Conservation (phyloP, 2,888 invertebrate genomes). For the Melinaea menophilus region DNA sequence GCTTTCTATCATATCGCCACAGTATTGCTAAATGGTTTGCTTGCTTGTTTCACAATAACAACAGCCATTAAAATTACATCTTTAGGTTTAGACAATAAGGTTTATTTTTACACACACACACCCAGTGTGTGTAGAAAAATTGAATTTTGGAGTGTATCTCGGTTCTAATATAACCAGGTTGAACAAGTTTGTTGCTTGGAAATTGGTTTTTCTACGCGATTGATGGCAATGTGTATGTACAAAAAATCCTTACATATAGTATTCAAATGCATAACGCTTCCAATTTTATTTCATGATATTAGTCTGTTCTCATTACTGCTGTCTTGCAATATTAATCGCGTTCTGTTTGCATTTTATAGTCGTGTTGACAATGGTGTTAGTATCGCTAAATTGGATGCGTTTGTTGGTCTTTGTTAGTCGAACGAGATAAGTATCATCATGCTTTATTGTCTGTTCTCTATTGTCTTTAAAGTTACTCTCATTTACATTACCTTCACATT, state of each 20-base stretch:
- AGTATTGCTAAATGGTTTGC: conserved; percentile 52
- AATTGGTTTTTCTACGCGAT: conserved; percentile 37
- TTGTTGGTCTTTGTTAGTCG: conserved; percentile 22
- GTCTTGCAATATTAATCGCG: conserved; percentile 23
- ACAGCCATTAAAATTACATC: conserved; percentile 12
- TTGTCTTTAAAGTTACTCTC: too few relatives aligned
- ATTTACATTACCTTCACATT: too few relatives aligned
- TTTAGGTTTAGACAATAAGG: conserved; percentile 5
- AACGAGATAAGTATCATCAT: conserved; percentile 11
- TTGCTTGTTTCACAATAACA: conserved; percentile 50
- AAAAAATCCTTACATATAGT: not conserved
- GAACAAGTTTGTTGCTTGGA: conserved; percentile 56
- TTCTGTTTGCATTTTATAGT: conserved; percentile 20
- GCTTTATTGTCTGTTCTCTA: not conserved
- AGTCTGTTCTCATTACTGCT: not conserved
- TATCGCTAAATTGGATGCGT: conserved; percentile 21
- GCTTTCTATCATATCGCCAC: conserved; percentile 61
- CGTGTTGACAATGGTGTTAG: conserved; percentile 25
- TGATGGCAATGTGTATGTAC: not conserved
- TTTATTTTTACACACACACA: too few relatives aligned
- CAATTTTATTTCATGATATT: too few relatives aligned
- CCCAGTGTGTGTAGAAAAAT: conserved; percentile 43
- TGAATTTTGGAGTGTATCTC: conserved; percentile 56
- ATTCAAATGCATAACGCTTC: too few relatives aligned
- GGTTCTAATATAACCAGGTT: conserved; percentile 39